Evolutionary conservation across 2,797 vertebrate genomes (phyloP), one percentile per base, ranked within the genome.

Genomic region (Lacerta bilineata): DNA sequence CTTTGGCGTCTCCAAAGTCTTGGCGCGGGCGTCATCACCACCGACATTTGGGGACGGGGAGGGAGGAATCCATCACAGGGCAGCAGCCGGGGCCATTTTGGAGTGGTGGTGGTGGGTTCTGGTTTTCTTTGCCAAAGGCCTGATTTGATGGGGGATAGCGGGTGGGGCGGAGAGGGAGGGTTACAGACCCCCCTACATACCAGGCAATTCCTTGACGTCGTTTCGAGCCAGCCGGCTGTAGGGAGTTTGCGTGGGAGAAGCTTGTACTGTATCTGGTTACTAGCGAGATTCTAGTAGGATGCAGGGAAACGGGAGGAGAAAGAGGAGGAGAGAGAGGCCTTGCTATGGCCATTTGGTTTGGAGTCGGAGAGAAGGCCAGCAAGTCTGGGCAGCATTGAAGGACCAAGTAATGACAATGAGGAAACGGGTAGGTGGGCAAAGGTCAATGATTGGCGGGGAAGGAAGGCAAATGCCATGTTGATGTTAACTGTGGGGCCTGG

Each of bases 81-180:
- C n/a, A 76, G 72, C 33, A 81, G 55, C 78, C 69, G 88, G 59
- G 71, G 88, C 88, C 88, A 85, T 89, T 80, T 89, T 89, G 89
- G 36, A 80, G 84, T 27, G 61, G 78, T 79, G 72, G 23, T 50
- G 64, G 6, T 18, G 83, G 80, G 66, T 10, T 72, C 55, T 8
- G 68, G 2, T 85, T 88, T 72, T 27, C 29, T 46, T 84, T 61
- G 75, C 81, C 64, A 78, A 83, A 83, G 43, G 81, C 74, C 46
- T 43, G 17, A 9, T 83, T 61, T 23, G 68, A 10, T 50, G n/a
- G 59, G 43, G n/a, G 36, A 7, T 25, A 69, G 68, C 23, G 10
- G n/a, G 27, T 71, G 18, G 33, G 36, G 20, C 25, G 4, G 15
- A 64, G 9, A 20, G 27, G 4, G 55, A 15, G 2, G 29, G 87